Evolutionary conservation across 2,888 invertebrate species (phyloP).

Genomic region (Isotomurus palustris): DNA sequence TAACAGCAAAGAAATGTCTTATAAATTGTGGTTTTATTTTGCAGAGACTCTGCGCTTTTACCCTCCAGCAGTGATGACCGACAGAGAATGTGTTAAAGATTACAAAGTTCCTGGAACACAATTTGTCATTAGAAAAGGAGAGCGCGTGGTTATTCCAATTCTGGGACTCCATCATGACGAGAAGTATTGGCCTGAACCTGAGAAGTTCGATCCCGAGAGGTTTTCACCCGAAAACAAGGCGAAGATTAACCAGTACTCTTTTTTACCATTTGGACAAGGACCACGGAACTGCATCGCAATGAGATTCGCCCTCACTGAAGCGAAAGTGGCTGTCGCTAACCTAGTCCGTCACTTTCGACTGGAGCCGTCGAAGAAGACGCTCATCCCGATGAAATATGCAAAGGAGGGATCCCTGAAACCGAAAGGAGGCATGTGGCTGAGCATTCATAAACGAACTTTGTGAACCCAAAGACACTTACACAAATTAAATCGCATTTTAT

Average conservation of each 20-base stretch:
- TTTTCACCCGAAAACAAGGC: constrained; percentile 58
- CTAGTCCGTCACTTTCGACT: constrained; percentile 7
- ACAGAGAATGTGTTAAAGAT: constrained; percentile 50
- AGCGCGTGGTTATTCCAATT: constrained; percentile 56
- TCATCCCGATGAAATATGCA: constrained; percentile 1
- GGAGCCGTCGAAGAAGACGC: constrained; percentile 2
- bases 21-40: constrained; percentile 34
- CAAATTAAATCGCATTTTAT: too few relatives aligned
- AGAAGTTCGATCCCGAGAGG: constrained; percentile 59
- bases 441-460: too few relatives aligned
- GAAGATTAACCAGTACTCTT: constrained; percentile 53
- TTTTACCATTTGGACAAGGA: constrained; percentile 50
- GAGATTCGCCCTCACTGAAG: constrained; percentile 8
- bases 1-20: too few relatives aligned
- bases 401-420: neutral
- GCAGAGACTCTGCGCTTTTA: constrained; percentile 54
- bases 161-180: constrained; percentile 59
- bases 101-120: constrained; percentile 55
- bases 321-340: neutral
- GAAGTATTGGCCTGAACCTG: constrained; percentile 57
- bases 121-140: constrained; percentile 54
- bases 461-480: too few relatives aligned
- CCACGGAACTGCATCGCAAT: constrained; percentile 28
- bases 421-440: constrained; percentile 2
- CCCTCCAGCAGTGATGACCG: constrained; percentile 52